phyloP scores from a whole-genome alignment of 2,888 invertebrate species.

The Thalpophila matura region DNA sequence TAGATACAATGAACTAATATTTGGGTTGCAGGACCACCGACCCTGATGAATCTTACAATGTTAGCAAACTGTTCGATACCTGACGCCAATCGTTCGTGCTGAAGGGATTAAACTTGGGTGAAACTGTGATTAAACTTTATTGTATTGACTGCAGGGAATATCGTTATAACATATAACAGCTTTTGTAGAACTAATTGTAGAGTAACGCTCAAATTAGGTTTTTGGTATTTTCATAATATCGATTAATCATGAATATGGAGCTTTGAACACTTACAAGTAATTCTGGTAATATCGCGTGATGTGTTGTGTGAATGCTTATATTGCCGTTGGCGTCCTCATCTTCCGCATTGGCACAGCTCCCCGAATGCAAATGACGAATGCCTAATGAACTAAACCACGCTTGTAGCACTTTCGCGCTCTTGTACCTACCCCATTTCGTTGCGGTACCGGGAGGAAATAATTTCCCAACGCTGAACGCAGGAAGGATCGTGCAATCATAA shows the following conservation, averaged over 20 bases:
- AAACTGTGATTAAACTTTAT: slow-evolving; percentile 44
- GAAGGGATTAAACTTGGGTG: slow-evolving; percentile 40
- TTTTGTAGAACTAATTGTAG: slow-evolving; percentile 17
- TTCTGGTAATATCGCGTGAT: too few species aligned
- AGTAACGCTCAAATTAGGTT: background rate
- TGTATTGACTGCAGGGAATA: slow-evolving; percentile 10
- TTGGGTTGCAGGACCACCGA: slow-evolving; percentile 72
- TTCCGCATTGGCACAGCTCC: slow-evolving; percentile 48
- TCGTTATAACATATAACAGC: too few species aligned
- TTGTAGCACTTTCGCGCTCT: slow-evolving; percentile 28
- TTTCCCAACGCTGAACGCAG: slow-evolving; percentile 3
- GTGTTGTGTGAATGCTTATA: slow-evolving; percentile 39
- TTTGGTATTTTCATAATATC: background rate
- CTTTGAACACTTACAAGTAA: too few species aligned
- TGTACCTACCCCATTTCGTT: slow-evolving; percentile 25
- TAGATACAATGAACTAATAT: slow-evolving; percentile 75
- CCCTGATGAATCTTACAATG: slow-evolving; percentile 41
- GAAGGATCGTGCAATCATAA: slow-evolving; percentile 39
- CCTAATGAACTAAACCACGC: slow-evolving; percentile 36
- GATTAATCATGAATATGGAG: too few species aligned
- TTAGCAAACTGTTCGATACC: slow-evolving; percentile 38
- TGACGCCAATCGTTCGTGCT: slow-evolving; percentile 26
- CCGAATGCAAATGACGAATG: slow-evolving; percentile 45
- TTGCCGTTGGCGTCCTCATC: slow-evolving; percentile 39
- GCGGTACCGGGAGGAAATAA: slow-evolving; percentile 38